A percentile compares a stretch with the other conserved stretches of the same genome.
Evolutionary conservation across 2,797 vertebrate species (phyloP).

Genomic region (Thripadectes ignobilis): DNA sequence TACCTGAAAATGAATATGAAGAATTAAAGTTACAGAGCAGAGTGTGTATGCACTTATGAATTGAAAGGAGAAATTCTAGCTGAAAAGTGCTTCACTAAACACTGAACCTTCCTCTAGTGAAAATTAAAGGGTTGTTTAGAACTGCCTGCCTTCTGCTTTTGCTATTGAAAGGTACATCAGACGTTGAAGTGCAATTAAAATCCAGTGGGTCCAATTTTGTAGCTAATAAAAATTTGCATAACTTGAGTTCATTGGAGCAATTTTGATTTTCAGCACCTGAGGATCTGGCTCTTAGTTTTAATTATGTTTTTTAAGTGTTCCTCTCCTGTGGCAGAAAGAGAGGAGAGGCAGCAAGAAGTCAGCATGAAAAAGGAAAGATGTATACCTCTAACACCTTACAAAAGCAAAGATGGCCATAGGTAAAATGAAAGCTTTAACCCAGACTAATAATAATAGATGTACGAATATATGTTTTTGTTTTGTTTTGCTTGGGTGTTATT

Average conservation of each 20-base stretch:
- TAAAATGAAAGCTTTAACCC: background rate
- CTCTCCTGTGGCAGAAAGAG: background rate
- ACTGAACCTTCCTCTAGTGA: background rate
- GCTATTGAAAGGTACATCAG: background rate
- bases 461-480: background rate
- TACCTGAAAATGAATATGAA: constrained; percentile 7
- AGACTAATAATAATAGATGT: background rate
- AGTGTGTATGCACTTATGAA: background rate
- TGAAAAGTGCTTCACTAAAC: background rate
- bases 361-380: background rate
- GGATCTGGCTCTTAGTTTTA: background rate
- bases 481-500: background rate
- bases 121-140: background rate
- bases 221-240: background rate
- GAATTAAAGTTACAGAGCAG: background rate
- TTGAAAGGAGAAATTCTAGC: background rate
- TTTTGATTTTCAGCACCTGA: constrained; percentile 13
- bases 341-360: background rate
- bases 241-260: background rate
- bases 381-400: background rate
- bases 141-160: background rate
- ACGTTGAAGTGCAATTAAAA: constrained; percentile 23
- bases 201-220: background rate
- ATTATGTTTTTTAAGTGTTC: background rate
- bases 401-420: background rate